phyloP scores from a whole-genome alignment of 2,113 vertebrate genomes.

The Megaleporinus macrocephalus region DNA sequence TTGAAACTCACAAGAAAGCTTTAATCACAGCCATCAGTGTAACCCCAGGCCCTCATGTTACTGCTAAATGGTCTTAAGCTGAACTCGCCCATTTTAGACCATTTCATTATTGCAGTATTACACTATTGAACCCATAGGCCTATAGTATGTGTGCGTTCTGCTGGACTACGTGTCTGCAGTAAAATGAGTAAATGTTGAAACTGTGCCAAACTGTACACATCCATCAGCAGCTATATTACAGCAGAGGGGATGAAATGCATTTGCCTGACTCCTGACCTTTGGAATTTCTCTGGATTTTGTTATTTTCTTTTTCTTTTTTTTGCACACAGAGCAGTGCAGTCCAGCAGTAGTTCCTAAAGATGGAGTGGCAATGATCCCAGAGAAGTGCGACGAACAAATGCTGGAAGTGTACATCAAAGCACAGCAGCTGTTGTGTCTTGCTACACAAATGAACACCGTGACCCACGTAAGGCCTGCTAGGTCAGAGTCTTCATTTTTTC shows the following conservation, averaged over 20 bases:
- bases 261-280: constrained; percentile 40
- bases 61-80: constrained; percentile 27
- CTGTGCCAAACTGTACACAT: constrained; percentile 53
- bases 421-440: constrained; percentile 30
- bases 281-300: not conserved
- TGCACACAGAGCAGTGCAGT: constrained; percentile 11
- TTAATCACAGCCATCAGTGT: constrained; percentile 35
- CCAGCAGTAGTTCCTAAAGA: constrained; percentile 30
- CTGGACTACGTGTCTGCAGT: constrained; percentile 40
- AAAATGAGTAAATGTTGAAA: constrained; percentile 33
- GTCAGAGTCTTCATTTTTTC: constrained; percentile 50
- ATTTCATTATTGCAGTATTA: no score
- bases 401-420: constrained; percentile 51
- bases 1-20: constrained; percentile 19
- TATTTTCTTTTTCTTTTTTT: not conserved
- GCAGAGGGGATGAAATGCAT: constrained; percentile 33
- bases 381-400: constrained; percentile 40
- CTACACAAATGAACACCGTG: constrained; percentile 34
- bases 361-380: constrained; percentile 44
- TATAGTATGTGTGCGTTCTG: not conserved
- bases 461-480: constrained; percentile 43
- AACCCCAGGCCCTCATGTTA: constrained; percentile 32
- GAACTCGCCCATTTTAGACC: constrained; percentile 5
- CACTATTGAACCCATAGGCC: constrained; percentile 1
- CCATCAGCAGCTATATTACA: constrained; percentile 45